phyloP scores from a whole-genome alignment of 2,888 invertebrate species.

The Pristionchus arcanus region DNA sequence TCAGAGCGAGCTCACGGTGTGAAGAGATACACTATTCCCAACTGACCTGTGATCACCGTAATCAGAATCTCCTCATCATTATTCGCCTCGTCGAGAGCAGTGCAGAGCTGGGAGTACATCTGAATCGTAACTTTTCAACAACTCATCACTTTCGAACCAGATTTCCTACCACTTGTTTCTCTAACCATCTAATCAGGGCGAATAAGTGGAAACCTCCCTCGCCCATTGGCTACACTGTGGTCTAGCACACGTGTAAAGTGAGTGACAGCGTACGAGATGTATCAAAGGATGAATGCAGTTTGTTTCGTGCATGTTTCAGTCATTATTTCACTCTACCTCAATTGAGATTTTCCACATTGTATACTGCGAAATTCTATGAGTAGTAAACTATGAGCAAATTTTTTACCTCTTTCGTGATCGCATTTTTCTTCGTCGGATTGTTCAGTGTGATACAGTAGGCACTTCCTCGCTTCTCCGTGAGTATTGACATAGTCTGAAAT shows the following conservation, averaged over 20 bases:
- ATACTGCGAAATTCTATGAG: too few species aligned
- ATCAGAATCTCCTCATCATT: neutral
- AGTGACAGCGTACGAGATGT: neutral
- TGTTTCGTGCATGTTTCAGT: too few species aligned
- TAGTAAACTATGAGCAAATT: too few species aligned
- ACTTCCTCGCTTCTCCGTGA: neutral
- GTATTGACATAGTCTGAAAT: neutral
- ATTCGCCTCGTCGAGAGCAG: neutral
- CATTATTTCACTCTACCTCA: too few species aligned
- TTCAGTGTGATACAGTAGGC: neutral
- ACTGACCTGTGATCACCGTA: slow-evolving; percentile 6
- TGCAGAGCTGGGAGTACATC: neutral
- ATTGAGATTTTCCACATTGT: too few species aligned
- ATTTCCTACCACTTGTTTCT: neutral
- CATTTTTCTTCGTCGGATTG: neutral
- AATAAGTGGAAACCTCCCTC: neutral
- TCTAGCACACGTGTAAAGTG: neutral
- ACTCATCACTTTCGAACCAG: neutral
- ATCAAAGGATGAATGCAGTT: too few species aligned
- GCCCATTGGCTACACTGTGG: neutral
- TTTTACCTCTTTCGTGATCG: neutral
- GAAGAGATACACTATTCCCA: too few species aligned
- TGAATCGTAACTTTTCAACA: neutral
- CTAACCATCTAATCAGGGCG: neutral
- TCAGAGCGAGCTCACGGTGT: too few species aligned